These are phyloP conservation scores for Adelphocoris suturalis DNA, from an alignment of 2,888 invertebrate genomes.

Conservation along the genomic window DNA sequence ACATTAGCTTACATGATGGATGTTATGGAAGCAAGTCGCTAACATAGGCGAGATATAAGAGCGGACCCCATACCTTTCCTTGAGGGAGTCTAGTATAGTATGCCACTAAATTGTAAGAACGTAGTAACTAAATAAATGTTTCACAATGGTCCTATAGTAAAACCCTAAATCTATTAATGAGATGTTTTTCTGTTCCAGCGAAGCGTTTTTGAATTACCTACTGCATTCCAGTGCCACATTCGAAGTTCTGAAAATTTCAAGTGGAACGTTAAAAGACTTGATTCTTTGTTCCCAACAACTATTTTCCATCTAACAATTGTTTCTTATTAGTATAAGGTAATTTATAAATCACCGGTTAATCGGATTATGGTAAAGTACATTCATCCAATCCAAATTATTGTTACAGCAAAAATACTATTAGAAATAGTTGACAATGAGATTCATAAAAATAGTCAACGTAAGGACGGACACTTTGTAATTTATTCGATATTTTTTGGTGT, in stretches of 20 bases:
- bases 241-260: background rate
- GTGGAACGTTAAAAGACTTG: background rate
- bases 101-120: no score
- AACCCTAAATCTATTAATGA: background rate
- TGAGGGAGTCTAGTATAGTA: no score
- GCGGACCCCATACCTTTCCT: no score
- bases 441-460: background rate
- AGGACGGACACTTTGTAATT: constrained; percentile 23
- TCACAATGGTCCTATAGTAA: no score
- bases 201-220: no score
- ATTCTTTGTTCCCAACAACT: background rate
- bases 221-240: background rate
- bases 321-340: background rate
- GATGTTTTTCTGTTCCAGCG: background rate
- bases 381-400: background rate
- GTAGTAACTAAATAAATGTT: no score
- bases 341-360: no score
- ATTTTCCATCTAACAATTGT: background rate
- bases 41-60: no score
- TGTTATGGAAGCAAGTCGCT: no score
- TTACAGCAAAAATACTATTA: background rate
- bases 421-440: constrained; percentile 17
- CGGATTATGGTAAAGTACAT: background rate
- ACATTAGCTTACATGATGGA: no score
- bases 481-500: constrained; percentile 21